A percentile compares a stretch with the other conserved stretches of the same genome.
These are phyloP conservation scores for Tinea pellionella DNA, from an alignment of 2,888 invertebrate species.

Conservation along the genomic window DNA sequence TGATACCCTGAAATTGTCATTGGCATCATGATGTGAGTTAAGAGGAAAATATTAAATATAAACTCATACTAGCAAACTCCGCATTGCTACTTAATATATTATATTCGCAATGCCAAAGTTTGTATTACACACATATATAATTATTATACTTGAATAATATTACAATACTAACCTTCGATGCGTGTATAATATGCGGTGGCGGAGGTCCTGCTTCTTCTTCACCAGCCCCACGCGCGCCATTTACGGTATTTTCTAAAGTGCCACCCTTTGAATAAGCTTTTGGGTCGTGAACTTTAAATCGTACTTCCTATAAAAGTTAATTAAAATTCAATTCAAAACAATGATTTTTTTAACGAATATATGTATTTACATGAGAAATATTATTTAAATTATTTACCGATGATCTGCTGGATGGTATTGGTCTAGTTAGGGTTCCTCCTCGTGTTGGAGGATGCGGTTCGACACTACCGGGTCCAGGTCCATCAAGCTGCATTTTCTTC, in stretches of 20 bases:
- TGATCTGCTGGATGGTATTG: constrained; percentile 9
- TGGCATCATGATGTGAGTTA: not conserved
- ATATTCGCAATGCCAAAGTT: no score
- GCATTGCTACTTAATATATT: not conserved
- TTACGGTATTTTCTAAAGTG: constrained; percentile 84
- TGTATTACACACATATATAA: no score
- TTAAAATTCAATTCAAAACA: not conserved
- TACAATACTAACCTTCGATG: constrained; percentile 68
- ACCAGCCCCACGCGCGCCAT: constrained; percentile 73
- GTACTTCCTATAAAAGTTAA: constrained; percentile 80
- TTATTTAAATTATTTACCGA: constrained; percentile 2
- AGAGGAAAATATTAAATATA: not conserved
- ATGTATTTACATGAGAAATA: not conserved
- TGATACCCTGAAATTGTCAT: constrained; percentile 70
- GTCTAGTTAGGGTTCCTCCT: constrained; percentile 4
- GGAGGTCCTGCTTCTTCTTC: constrained; percentile 63
- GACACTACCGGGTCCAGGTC: not conserved
- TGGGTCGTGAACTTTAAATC: constrained; percentile 88
- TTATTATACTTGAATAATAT: no score
- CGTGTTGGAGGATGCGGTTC: not conserved
- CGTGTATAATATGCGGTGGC: constrained; percentile 75
- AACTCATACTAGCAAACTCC: not conserved
- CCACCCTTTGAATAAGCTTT: constrained; percentile 88
- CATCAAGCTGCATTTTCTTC: constrained; percentile 71
- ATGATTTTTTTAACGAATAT: not conserved